Percentiles rank a stretch among this genome's conserved stretches.
These are phyloP conservation scores for Hypolimnas misippus DNA, from an alignment of 2,888 invertebrate genomes.

Conservation along the genomic window DNA sequence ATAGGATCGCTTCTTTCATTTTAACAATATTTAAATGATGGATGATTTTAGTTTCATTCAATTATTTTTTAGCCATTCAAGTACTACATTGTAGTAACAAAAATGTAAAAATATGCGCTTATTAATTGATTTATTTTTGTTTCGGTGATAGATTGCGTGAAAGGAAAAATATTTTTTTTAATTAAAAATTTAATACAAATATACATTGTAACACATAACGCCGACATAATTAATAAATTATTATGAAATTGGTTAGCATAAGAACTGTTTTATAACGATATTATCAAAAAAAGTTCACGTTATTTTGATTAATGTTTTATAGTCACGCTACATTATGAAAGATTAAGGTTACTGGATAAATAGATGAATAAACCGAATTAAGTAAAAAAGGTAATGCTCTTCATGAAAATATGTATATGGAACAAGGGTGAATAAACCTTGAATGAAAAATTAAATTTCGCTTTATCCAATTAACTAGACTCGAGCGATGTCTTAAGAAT, in stretches of 20 bases:
- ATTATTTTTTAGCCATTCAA: no score
- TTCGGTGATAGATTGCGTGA: no score
- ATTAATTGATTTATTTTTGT: no score
- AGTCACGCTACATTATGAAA: slow-evolving; percentile 45
- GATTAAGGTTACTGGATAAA: slow-evolving; percentile 28
- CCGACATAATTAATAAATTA: no score
- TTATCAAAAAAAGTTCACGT: slow-evolving; percentile 29
- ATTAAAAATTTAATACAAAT: no score
- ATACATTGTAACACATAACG: no score
- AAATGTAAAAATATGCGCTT: no score
- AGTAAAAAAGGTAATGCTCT: background rate
- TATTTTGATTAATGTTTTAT: slow-evolving; percentile 40
- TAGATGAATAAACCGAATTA: background rate
- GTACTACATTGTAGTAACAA: no score
- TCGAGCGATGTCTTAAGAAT: background rate
- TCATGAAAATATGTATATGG: background rate
- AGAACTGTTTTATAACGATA: slow-evolving; percentile 23
- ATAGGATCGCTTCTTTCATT: no score
- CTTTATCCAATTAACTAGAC: background rate
- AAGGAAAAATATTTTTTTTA: no score
- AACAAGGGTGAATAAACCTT: background rate
- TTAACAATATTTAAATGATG: no score
- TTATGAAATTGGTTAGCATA: slow-evolving; percentile 20
- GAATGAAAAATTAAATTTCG: background rate
- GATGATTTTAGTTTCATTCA: no score